These are phyloP conservation scores for Synanthedon andrenaeformis DNA, from an alignment of 2,888 invertebrate species.

Conservation along the genomic window DNA sequence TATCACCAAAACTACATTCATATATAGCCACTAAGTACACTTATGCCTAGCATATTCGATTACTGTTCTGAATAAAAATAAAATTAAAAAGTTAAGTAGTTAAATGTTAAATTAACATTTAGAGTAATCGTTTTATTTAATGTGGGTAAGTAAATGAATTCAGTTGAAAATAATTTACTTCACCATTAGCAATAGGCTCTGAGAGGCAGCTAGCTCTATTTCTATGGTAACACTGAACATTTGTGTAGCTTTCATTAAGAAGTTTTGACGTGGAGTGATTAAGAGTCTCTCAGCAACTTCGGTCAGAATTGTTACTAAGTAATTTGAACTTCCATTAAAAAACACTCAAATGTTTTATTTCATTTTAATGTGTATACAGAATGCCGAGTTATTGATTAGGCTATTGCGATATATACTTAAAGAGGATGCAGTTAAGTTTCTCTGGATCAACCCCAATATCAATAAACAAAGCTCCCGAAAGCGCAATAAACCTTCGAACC, in stretches of 20 bases:
- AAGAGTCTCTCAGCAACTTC: conserved; percentile 4
- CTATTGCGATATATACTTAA: not conserved
- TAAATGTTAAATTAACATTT: no score
- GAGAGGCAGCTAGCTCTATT: not conserved
- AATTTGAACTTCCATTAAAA: not conserved
- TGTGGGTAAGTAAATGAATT: no score
- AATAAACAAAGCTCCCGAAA: conserved; percentile 35
- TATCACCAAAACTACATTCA: not conserved
- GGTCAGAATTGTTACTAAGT: not conserved
- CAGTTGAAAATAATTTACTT: no score
- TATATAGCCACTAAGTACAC: no score
- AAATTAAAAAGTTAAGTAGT: no score
- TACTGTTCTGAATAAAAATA: no score
- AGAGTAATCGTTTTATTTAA: no score
- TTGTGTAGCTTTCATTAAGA: conserved; percentile 11
- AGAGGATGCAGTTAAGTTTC: not conserved
- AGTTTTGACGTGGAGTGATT: conserved; percentile 9
- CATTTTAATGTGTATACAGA: not conserved
- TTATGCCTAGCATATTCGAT: no score
- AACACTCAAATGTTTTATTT: not conserved
- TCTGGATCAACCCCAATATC: conserved; percentile 24
- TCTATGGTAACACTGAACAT: conserved; percentile 4
- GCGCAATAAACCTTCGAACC: conserved; percentile 50
- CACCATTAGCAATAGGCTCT: not conserved
- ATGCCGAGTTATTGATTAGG: not conserved